Percentiles rank a stretch among this genome's conserved stretches.
phyloP scores from a whole-genome alignment of 1,140 invertebrate genomes.

The Drosophila ananassae region DNA sequence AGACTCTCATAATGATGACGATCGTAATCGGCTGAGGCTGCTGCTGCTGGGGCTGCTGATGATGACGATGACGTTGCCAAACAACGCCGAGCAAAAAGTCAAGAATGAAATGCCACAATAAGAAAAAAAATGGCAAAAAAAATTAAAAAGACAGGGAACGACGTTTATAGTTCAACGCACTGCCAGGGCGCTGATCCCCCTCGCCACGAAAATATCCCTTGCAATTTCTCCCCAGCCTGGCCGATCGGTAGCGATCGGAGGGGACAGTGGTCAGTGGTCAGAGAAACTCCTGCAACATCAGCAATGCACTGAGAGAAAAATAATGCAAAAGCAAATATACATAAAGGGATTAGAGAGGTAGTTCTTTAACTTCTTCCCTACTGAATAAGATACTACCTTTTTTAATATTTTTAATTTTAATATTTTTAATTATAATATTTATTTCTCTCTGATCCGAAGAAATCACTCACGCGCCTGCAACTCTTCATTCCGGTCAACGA shows the following conservation, averaged over 20 bases:
- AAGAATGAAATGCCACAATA: slow-evolving; percentile 75
- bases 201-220: slow-evolving; percentile 1
- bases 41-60: slow-evolving; percentile 13
- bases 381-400: not conserved
- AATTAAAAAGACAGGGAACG: slow-evolving; percentile 45
- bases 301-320: not conserved
- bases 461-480: slow-evolving; percentile 66
- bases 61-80: slow-evolving; percentile 75
- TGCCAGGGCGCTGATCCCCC: slow-evolving; percentile 22
- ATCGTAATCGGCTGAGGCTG: slow-evolving; percentile 50
- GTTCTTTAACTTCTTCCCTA: too few species aligned
- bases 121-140: slow-evolving; percentile 6
- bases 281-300: slow-evolving; percentile 23
- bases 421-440: not conserved
- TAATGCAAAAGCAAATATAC: not conserved
- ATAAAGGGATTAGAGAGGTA: too few species aligned
- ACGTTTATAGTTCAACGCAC: slow-evolving; percentile 82
- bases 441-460: slow-evolving; percentile 18
- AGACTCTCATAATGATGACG: slow-evolving; percentile 61
- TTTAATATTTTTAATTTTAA: not conserved
- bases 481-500: slow-evolving; percentile 64
- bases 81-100: slow-evolving; percentile 54
- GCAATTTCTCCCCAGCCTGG: slow-evolving; percentile 1
- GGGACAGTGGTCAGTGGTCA: not conserved
- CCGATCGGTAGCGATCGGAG: slow-evolving; percentile 50